Evolutionary conservation across 2,888 invertebrate species (phyloP).

Genomic region (Xanthorhoe designata): DNA sequence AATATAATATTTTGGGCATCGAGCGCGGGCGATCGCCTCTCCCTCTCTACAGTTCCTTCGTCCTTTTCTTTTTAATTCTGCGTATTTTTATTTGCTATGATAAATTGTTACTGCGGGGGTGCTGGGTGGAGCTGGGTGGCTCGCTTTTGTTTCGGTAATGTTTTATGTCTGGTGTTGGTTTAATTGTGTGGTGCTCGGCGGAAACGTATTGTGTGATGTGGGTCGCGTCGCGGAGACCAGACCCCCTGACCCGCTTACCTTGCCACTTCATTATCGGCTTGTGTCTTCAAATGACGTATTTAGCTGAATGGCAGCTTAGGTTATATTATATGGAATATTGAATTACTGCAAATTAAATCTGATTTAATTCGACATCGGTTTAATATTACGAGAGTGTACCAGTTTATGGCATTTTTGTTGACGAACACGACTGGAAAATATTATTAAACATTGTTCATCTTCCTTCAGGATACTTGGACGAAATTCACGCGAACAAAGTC

Average conservation of each 20-base stretch:
- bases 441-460: no score
- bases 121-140: conserved; percentile 52
- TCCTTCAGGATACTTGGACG: no score
- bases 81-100: conserved; percentile 85
- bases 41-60: conserved; percentile 76
- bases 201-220: conserved; percentile 79
- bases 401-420: no score
- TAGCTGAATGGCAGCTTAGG: not conserved
- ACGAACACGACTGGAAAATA: no score
- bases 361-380: no score
- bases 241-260: conserved; percentile 72
- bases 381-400: no score
- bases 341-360: no score
- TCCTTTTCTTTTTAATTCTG: conserved; percentile 83
- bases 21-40: conserved; percentile 65
- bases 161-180: conserved; percentile 83
- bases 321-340: no score
- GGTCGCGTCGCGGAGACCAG: conserved; percentile 64
- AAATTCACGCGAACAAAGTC: no score
- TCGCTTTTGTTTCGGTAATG: conserved; percentile 84
- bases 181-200: conserved; percentile 81
- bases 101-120: conserved; percentile 80
- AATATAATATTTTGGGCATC: conserved; percentile 73
- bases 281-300: conserved; percentile 10
- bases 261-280: conserved; percentile 54